phyloP scores from a whole-genome alignment of 2,113 vertebrate genomes.

The Silurus asotus region DNA sequence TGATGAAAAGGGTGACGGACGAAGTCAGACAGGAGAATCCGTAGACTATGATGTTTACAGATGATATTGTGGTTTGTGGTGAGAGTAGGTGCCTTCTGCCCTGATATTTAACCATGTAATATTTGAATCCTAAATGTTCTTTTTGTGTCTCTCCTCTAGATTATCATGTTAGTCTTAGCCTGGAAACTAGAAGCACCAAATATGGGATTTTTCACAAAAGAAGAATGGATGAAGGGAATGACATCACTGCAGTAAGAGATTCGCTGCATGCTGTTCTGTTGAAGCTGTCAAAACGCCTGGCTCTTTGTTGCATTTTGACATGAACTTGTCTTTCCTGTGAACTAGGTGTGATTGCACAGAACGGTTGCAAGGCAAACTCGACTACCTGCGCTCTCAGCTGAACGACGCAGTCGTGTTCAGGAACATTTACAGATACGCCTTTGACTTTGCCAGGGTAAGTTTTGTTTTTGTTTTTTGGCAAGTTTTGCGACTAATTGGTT shows the following conservation, averaged over 20 bases:
- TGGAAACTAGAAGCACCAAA: slow-evolving; percentile 95
- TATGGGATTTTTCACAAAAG: slow-evolving; percentile 98
- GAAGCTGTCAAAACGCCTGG: background rate
- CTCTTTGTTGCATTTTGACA: background rate
- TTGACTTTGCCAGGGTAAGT: slow-evolving; percentile 95
- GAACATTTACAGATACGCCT: slow-evolving; percentile 98
- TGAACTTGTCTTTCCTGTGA: slow-evolving; percentile 38
- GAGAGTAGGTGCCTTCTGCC: background rate
- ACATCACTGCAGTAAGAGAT: slow-evolving; percentile 89
- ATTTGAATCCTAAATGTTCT: background rate
- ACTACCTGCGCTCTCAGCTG: slow-evolving; percentile 86
- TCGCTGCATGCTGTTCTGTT: background rate
- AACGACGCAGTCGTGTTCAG: slow-evolving; percentile 90
- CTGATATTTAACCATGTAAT: background rate
- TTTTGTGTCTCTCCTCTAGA: slow-evolving; percentile 66
- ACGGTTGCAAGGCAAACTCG: slow-evolving; percentile 88
- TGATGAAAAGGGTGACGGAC: too few relatives aligned
- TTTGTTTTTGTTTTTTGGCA: background rate
- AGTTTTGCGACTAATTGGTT: background rate
- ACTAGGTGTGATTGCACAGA: slow-evolving; percentile 91
- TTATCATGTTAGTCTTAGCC: slow-evolving; percentile 97
- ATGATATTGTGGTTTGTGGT: too few relatives aligned
- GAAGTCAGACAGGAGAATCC: too few relatives aligned
- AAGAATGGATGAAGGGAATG: slow-evolving; percentile 98
- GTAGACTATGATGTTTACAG: too few relatives aligned